phyloP scores from a whole-genome alignment of 2,888 invertebrate species.

The Heliconius hortense region DNA sequence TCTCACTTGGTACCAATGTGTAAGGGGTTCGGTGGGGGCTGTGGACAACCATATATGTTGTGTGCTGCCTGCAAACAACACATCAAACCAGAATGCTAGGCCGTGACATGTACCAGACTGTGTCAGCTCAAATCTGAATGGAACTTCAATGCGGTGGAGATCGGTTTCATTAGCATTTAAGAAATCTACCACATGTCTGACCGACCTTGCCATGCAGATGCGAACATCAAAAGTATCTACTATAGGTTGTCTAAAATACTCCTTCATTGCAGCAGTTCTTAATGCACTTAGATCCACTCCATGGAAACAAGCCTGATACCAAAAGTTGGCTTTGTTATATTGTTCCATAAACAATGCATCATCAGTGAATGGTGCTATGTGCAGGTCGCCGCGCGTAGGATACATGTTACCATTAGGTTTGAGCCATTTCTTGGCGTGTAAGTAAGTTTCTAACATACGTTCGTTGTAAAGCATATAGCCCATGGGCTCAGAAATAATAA shows the following conservation, averaged over 20 bases:
- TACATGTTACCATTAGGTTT: constrained; percentile 97
- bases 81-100: constrained; percentile 99
- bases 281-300: constrained; percentile 97
- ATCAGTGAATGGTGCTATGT: constrained; percentile 98
- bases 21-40: constrained; percentile 97
- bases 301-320: constrained; percentile 99
- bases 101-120: constrained; percentile 98
- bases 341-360: constrained; percentile 99
- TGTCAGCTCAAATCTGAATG: constrained; percentile 94
- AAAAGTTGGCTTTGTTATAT: constrained; percentile 99
- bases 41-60: constrained; percentile 98
- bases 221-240: constrained; percentile 99
- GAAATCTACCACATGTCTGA: constrained; percentile 97
- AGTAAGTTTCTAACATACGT: constrained; percentile 98
- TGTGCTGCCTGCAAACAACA: constrained; percentile 94
- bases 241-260: constrained; percentile 98
- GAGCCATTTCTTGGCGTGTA: constrained; percentile 99
- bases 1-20: constrained; percentile 99
- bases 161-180: constrained; percentile 95
- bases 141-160: constrained; percentile 97
- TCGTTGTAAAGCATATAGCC: constrained; percentile 99
- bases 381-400: constrained; percentile 97
- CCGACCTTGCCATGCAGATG: constrained; percentile 97
- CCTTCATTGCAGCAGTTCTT: constrained; percentile 96
- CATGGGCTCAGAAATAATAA: constrained; percentile 99